phyloP scores from a whole-genome alignment of 1,140 invertebrate genomes.

The Drosophila miranda region DNA sequence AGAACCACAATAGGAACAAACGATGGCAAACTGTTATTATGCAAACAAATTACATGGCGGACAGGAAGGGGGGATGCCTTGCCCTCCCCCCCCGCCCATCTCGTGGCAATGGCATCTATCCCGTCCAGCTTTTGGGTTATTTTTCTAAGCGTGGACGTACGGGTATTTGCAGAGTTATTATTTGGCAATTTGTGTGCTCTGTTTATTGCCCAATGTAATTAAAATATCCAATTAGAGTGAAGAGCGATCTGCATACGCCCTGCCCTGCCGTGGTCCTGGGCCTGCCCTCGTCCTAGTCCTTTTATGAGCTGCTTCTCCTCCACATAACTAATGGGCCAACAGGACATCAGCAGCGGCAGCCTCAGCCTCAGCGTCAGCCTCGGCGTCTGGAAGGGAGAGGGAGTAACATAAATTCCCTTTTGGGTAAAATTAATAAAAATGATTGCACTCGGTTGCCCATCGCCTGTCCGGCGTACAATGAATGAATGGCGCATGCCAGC shows the following conservation, averaged over 20 bases:
- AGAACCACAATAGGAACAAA: slow-evolving; percentile 38
- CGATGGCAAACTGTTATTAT: slow-evolving; percentile 74
- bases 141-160: slow-evolving; percentile 27
- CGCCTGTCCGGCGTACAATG: slow-evolving; percentile 52
- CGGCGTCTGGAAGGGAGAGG: not conserved
- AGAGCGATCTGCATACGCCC: slow-evolving; percentile 42
- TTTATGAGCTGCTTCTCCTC: slow-evolving; percentile 58
- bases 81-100: not conserved
- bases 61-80: slow-evolving; percentile 7
- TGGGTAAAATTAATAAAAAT: slow-evolving; percentile 79
- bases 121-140: not conserved
- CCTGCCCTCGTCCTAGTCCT: slow-evolving; percentile 9
- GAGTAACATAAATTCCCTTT: slow-evolving; percentile 74
- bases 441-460: slow-evolving; percentile 64
- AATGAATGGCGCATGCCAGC: slow-evolving; percentile 79
- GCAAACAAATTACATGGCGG: slow-evolving; percentile 75
- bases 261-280: not conserved
- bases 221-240: slow-evolving; percentile 73
- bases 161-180: slow-evolving; percentile 56
- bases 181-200: slow-evolving; percentile 59
- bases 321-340: slow-evolving; percentile 70
- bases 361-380: too few relatives aligned
- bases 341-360: slow-evolving; percentile 12
- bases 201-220: slow-evolving; percentile 65
- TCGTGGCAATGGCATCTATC: not conserved